Evolutionary conservation across 2,113 vertebrate genomes (phyloP).

Genomic region (Scophthalmus maximus): DNA sequence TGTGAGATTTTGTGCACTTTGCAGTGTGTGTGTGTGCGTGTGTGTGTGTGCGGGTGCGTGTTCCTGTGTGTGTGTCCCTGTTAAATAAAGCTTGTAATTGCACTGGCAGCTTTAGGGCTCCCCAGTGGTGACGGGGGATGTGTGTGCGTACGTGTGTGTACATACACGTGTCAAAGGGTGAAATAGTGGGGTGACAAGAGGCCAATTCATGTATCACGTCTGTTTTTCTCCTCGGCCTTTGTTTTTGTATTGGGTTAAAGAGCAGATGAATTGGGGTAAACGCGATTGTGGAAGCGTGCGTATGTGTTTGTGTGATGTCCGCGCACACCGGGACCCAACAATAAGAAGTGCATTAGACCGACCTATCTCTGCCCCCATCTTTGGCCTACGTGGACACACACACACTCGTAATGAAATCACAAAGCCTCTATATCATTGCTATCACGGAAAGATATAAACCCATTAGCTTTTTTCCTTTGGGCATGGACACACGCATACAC

Average conservation of each 20-base stretch:
- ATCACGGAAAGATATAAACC: constrained; percentile 96
- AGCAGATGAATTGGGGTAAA: constrained; percentile 94
- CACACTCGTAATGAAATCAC: constrained; percentile 92
- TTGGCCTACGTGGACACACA: constrained; percentile 72
- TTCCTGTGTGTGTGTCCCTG: constrained; percentile 9
- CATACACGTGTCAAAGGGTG: constrained; percentile 44
- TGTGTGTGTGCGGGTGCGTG: background rate
- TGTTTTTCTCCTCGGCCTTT: constrained; percentile 36
- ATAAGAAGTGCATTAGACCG: constrained; percentile 76
- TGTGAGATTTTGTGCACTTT: constrained; percentile 8
- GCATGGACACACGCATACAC: constrained; percentile 73
- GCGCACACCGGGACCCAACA: constrained; percentile 46
- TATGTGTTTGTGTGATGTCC: constrained; percentile 12
- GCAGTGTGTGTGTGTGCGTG: constrained; percentile 24
- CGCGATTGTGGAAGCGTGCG: constrained; percentile 67
- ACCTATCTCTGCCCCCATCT: constrained; percentile 83
- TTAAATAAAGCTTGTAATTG: constrained; percentile 74
- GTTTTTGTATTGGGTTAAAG: constrained; percentile 85
- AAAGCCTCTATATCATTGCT: constrained; percentile 91
- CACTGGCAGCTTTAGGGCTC: constrained; percentile 63
- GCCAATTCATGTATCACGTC: constrained; percentile 72
- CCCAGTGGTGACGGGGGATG: constrained; percentile 37
- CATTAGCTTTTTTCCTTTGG: constrained; percentile 92
- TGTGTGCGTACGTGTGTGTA: constrained; percentile 9
- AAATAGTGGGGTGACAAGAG: constrained; percentile 58